phyloP scores from a whole-genome alignment of 2,113 vertebrate species.

The Triplophysa siluroides region DNA sequence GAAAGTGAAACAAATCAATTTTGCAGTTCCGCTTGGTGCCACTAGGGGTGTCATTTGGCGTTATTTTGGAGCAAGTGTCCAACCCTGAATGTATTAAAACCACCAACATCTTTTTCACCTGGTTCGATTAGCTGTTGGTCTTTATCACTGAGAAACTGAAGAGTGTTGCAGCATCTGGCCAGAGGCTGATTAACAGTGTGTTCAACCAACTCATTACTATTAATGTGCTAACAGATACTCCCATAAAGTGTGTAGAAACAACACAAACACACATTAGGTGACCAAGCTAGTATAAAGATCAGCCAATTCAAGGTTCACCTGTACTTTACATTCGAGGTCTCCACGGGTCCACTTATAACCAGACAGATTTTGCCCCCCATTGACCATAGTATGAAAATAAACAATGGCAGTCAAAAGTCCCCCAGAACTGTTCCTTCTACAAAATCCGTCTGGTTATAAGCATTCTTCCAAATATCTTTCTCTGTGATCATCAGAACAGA shows the following conservation, averaged over 20 bases:
- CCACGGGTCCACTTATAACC: no score
- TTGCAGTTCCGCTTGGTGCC: no score
- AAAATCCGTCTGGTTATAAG: no score
- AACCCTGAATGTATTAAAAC: background rate
- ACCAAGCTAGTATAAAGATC: background rate
- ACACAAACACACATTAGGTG: background rate
- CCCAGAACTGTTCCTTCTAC: no score
- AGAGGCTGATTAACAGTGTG: background rate
- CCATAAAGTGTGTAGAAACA: background rate
- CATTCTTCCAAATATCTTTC: no score
- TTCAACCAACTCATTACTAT: conserved; percentile 21
- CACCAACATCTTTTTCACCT: background rate
- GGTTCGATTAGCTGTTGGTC: background rate
- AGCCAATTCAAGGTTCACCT: background rate
- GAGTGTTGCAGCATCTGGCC: background rate
- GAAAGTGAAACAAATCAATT: no score
- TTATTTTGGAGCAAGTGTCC: background rate
- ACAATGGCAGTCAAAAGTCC: no score
- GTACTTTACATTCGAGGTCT: background rate
- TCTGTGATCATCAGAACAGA: no score
- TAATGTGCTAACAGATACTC: conserved; percentile 15
- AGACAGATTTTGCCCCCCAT: no score
- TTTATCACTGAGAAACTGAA: background rate
- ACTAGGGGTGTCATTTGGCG: background rate
- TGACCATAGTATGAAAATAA: no score